Conservation (phyloP, 1,140 invertebrate species). For the Drosophila novamexicana region DNA sequence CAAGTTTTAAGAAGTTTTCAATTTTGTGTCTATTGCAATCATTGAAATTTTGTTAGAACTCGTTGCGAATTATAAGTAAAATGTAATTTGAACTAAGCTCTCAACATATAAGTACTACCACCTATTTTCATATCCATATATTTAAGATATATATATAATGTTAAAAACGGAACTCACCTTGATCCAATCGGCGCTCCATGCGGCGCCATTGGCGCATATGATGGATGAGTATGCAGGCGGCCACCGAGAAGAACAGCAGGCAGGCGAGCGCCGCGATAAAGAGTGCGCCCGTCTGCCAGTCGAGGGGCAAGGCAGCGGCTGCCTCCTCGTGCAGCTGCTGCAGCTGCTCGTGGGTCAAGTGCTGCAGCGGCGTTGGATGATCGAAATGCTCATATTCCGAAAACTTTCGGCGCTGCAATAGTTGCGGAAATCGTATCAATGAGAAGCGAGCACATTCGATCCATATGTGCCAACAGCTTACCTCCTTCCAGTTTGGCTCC, state of each 20-base stretch:
- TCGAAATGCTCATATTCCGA: constrained; percentile 72
- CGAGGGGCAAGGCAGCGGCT: constrained; percentile 62
- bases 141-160: too few relatives aligned
- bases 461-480: constrained; percentile 36
- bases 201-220: constrained; percentile 87
- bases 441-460: too few relatives aligned
- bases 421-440: neutral
- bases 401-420: constrained; percentile 75
- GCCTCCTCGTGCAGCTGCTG: constrained; percentile 78
- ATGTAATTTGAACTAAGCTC: too few relatives aligned
- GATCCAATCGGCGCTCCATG: constrained; percentile 86
- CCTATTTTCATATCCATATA: too few relatives aligned
- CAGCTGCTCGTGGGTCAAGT: constrained; percentile 76
- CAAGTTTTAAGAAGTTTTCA: neutral
- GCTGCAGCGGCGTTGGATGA: constrained; percentile 60
- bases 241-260: constrained; percentile 88
- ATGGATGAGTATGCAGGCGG: constrained; percentile 87
- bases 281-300: constrained; percentile 88
- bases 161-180: constrained; percentile 82
- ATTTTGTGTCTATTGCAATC: too few relatives aligned
- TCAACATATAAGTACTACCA: too few relatives aligned
- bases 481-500: constrained; percentile 83
- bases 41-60: too few relatives aligned
- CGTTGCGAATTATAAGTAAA: too few relatives aligned
- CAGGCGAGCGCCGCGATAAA: constrained; percentile 87